Percentiles rank a stretch among this genome's conserved stretches.
Conservation (phyloP, 2,113 vertebrate species). For the Tetrao urogallus region DNA sequence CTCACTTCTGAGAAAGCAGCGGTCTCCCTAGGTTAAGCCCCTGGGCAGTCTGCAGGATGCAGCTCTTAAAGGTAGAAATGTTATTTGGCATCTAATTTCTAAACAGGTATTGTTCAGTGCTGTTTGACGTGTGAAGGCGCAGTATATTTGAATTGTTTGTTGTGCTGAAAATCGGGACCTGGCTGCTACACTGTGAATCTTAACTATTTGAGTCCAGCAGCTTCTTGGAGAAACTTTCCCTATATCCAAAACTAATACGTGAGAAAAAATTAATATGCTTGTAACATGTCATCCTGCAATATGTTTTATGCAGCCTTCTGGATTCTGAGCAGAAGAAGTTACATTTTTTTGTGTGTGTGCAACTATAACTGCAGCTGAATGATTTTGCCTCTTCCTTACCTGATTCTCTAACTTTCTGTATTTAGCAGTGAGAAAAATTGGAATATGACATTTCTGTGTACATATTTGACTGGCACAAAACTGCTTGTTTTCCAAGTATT, state of each 20-base stretch:
- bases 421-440: not conserved
- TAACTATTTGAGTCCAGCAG: not conserved
- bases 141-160: not conserved
- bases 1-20: not conserved
- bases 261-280: not conserved
- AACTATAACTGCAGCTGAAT: not conserved
- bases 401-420: not conserved
- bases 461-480: not conserved
- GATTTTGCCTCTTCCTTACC: slow-evolving; percentile 5
- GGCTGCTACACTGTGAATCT: not conserved
- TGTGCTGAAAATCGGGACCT: not conserved
- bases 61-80: not conserved
- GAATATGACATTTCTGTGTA: not conserved
- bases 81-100: not conserved
- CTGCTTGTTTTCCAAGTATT: not conserved
- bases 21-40: not conserved
- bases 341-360: not conserved
- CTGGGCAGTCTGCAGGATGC: not conserved
- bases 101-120: not conserved
- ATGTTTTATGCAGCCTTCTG: not conserved
- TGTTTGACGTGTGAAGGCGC: not conserved
- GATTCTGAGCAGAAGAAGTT: not conserved
- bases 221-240: not conserved
- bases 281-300: not conserved
- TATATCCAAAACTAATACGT: not conserved